Conservation (phyloP, 2,797 vertebrate genomes). For the Hafferia zeledoni region DNA sequence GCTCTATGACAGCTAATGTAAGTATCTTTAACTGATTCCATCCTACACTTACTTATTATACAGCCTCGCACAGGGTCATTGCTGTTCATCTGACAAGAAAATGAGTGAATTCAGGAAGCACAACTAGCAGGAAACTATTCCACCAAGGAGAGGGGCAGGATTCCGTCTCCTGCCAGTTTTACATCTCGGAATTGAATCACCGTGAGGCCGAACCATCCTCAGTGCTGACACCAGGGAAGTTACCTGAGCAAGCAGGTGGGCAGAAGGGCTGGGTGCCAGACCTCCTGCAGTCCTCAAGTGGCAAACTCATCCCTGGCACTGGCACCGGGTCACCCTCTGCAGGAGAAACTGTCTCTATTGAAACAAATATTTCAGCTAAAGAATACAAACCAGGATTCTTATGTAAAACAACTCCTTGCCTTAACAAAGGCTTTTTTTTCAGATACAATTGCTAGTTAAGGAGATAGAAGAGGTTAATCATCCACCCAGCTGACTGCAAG, state of each 20-base stretch:
- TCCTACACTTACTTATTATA: background rate
- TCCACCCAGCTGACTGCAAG: background rate
- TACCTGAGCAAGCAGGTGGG: background rate
- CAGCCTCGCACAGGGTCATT: background rate
- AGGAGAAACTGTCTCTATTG: background rate
- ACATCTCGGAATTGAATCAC: background rate
- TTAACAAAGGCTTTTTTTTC: background rate
- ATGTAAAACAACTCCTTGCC: background rate
- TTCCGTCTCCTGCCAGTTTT: background rate
- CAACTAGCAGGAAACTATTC: background rate
- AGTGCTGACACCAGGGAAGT: background rate
- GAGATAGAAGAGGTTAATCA: conserved; percentile 48
- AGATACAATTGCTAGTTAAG: background rate
- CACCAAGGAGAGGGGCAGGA: background rate
- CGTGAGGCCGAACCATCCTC: background rate
- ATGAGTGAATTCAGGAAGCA: conserved; percentile 48
- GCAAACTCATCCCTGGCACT: background rate
- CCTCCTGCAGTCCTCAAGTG: accelerated
- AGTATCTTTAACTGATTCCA: background rate
- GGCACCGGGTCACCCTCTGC: background rate
- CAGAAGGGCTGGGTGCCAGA: background rate
- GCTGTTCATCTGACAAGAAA: conserved; percentile 34
- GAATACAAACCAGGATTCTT: background rate
- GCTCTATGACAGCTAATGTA: conserved; percentile 24
- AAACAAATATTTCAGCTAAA: background rate